Evolutionary conservation across 2,888 invertebrate species (phyloP).

Genomic region (Anagyrus pseudococci): DNA sequence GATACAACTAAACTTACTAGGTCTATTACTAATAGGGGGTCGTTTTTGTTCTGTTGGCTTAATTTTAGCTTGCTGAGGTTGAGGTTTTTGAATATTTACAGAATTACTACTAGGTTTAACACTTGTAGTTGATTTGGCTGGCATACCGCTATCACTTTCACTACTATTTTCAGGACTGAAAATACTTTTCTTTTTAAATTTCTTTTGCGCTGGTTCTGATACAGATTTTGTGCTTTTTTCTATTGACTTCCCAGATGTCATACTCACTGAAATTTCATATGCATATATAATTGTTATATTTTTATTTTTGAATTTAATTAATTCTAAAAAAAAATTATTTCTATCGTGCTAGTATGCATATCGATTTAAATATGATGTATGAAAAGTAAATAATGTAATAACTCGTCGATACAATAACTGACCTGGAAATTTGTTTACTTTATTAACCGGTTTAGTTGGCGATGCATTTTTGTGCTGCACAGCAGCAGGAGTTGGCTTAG

Average conservation of each 20-base stretch:
- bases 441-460: conserved; percentile 53
- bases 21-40: conserved; percentile 63
- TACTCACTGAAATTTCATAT: conserved; percentile 25
- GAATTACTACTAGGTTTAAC: conserved; percentile 59
- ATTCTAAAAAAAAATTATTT: too few relatives aligned
- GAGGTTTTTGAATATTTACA: conserved; percentile 53
- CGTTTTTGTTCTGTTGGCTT: conserved; percentile 58
- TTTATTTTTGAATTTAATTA: too few relatives aligned
- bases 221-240: conserved; percentile 47
- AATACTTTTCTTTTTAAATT: conserved; percentile 76
- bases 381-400: too few relatives aligned
- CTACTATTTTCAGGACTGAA: conserved; percentile 82
- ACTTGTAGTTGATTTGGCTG: conserved; percentile 59
- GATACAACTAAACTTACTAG: conserved; percentile 46
- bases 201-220: conserved; percentile 56
- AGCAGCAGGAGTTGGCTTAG: conserved; percentile 54
- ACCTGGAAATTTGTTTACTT: conserved; percentile 53
- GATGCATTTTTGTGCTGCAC: conserved; percentile 51
- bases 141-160: conserved; percentile 65
- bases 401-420: too few relatives aligned
- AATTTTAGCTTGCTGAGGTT: conserved; percentile 57
- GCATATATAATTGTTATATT: background rate
- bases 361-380: too few relatives aligned
- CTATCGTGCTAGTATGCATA: too few relatives aligned
- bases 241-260: conserved; percentile 41